A percentile compares a stretch with the other conserved stretches of the same genome.
These are phyloP conservation scores for Trachemys scripta DNA, from an alignment of 2,113 vertebrate species.

Conservation along the genomic window DNA sequence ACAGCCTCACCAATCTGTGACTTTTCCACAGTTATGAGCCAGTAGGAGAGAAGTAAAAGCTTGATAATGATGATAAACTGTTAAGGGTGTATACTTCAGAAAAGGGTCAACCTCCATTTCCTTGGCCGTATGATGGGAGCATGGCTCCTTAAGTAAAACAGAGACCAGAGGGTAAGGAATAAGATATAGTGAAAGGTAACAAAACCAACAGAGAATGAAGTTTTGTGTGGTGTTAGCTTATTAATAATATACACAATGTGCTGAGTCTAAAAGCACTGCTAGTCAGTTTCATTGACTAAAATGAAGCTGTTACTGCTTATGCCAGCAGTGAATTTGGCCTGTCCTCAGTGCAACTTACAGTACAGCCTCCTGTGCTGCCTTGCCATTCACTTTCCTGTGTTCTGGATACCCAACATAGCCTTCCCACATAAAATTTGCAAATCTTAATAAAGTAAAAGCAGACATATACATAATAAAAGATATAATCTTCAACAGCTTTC, in stretches of 20 bases:
- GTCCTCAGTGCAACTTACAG: background rate
- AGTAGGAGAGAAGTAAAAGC: background rate
- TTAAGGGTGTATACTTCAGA: background rate
- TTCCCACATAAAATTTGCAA: background rate
- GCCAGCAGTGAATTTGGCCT: background rate
- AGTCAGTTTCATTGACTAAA: background rate
- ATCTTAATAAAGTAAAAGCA: background rate
- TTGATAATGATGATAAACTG: background rate
- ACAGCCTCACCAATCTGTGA: background rate
- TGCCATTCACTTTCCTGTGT: background rate
- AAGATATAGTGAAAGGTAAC: background rate
- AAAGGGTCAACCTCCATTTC: background rate
- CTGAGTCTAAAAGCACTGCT: background rate
- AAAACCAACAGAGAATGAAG: background rate
- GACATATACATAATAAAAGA: background rate
- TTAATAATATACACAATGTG: background rate
- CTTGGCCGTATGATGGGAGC: background rate
- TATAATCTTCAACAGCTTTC: background rate
- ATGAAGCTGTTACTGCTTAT: background rate
- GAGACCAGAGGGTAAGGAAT: background rate
- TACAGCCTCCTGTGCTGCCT: rapidly evolving
- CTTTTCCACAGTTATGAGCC: background rate
- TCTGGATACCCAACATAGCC: rapidly evolving
- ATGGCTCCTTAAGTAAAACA: background rate
- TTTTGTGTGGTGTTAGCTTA: background rate